Conservation (phyloP, 2,113 vertebrate genomes). For the Ictalurus furcatus region DNA sequence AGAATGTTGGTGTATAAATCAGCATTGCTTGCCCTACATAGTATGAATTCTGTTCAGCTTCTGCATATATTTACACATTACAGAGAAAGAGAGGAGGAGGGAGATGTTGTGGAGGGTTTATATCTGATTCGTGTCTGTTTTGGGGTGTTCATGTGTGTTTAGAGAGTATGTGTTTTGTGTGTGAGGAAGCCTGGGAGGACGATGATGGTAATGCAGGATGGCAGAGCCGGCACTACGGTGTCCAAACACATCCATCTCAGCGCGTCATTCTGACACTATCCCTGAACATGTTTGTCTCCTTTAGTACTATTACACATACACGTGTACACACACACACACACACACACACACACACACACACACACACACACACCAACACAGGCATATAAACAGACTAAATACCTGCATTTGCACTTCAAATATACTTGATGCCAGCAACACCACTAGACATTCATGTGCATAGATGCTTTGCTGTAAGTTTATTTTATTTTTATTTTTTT, state of each 20-base stretch:
- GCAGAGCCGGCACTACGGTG: conserved; percentile 81
- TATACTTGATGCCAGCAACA: neutral
- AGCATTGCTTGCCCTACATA: neutral
- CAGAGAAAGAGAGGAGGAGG: neutral
- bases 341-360: conserved; percentile 13
- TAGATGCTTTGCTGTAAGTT: neutral
- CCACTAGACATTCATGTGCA: neutral
- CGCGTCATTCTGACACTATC: conserved; percentile 73
- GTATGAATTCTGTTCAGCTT: neutral
- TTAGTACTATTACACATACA: conserved; percentile 42
- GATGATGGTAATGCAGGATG: conserved; percentile 84
- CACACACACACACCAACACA: conserved; percentile 18
- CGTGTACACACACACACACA: neutral
- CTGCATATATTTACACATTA: neutral
- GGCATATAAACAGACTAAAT: neutral
- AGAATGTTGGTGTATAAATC: conserved; percentile 10
- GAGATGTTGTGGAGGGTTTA: conserved; percentile 7
- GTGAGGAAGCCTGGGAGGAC: conserved; percentile 63
- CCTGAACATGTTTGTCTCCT: conserved; percentile 66
- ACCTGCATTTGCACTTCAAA: conserved; percentile 28
- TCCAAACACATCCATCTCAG: conserved; percentile 86
- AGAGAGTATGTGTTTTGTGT: conserved; percentile 23
- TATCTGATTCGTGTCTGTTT: conserved; percentile 21
- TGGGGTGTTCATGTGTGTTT: neutral
- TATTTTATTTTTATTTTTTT: neutral